A percentile compares a stretch with the other conserved stretches of the same genome.
phyloP scores from a whole-genome alignment of 1,140 invertebrate genomes.

The Laodelphax striatellus region DNA sequence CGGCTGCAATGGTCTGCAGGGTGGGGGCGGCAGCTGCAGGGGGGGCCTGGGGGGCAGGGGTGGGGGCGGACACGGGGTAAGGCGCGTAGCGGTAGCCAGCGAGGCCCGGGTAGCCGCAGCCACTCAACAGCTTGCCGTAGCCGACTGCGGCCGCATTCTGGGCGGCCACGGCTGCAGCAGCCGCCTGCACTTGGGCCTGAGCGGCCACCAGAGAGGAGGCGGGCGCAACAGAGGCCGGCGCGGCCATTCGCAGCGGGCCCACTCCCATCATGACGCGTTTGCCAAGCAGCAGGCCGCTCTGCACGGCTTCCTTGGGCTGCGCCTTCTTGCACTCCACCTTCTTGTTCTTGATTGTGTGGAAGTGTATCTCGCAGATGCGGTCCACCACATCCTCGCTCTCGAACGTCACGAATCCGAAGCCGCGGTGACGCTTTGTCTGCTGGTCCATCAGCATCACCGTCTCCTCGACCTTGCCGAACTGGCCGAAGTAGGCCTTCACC shows the following conservation, averaged over 20 bases:
- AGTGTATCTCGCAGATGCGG: conserved; percentile 83
- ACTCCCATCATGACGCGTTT: conserved; percentile 59
- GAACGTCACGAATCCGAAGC: conserved; percentile 87
- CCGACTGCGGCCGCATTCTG: conserved; percentile 42
- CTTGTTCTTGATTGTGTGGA: conserved; percentile 87
- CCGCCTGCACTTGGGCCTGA: conserved; percentile 37
- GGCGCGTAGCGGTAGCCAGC: conserved; percentile 61
- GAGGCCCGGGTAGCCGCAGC: conserved; percentile 48
- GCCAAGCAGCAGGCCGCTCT: conserved; percentile 54
- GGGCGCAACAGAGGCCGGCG: conserved; percentile 35
- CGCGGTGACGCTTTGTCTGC: conserved; percentile 80
- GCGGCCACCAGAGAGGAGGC: conserved; percentile 41
- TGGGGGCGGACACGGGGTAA: conserved; percentile 47
- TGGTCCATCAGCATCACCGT: conserved; percentile 92
- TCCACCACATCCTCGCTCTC: conserved; percentile 85
- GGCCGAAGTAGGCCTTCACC: conserved; percentile 81
- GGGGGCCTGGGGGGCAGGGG: conserved; percentile 35
- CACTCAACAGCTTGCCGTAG: conserved; percentile 56
- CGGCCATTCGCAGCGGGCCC: conserved; percentile 48
- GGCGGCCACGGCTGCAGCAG: conserved; percentile 34
- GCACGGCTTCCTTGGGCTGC: conserved; percentile 81
- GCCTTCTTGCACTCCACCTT: conserved; percentile 89
- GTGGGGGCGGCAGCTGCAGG: conserved; percentile 40
- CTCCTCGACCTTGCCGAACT: conserved; percentile 85
- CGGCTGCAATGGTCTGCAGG: conserved; percentile 39